Evolutionary conservation across 2,888 invertebrate species (phyloP), one percentile per base, ranked within the genome.

Genomic region (Bimastos eiseni): DNA sequence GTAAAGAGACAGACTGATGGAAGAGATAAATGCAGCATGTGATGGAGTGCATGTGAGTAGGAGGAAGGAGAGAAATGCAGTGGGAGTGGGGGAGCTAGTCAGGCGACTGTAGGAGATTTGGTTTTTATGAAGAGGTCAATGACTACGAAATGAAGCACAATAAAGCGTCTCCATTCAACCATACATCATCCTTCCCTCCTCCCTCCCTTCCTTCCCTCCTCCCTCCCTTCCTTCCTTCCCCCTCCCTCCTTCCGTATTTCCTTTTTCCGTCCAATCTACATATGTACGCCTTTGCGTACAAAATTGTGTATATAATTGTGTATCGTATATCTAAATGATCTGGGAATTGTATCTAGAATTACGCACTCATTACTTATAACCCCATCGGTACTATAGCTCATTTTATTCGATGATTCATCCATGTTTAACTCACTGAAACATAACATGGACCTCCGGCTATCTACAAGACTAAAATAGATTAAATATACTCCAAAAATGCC

Each of bases 1-100:
- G 41, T 15, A 41, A 41, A 41, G 17, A 15, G 44, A 44, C 6
- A 15, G 44, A 44, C 6, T 6, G 44, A 44, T 17, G 44, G 44
- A 11, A 90, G 89, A 90, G 33, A 90, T 49, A 90, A 89, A 90
- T 11, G 44, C 44, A 90, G 89, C 17, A 38, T 83, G 90, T 13
- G 89, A 89, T 6, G 38, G 70, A 89, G 70, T 6, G n/a, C 2
- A 41, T 2, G 89, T 15, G 3, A 34, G 38, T 6, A 37, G 37
- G 19, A 89, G 41, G 30, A 30, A 89, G 89, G n/a, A 33, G 37
- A 24, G 41, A 38, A 17, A 30, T 21, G 55, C 13, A 86, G 41
- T 17, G 38, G 15, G 13, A 13, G 55, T 5, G 13, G 30, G 55
- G 24, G 13, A 3, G 55, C 3, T 11, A 3, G 55, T 6, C 21